These are phyloP conservation scores for Drosophila ustulata DNA, from an alignment of 2,888 invertebrate genomes.

Conservation along the genomic window DNA sequence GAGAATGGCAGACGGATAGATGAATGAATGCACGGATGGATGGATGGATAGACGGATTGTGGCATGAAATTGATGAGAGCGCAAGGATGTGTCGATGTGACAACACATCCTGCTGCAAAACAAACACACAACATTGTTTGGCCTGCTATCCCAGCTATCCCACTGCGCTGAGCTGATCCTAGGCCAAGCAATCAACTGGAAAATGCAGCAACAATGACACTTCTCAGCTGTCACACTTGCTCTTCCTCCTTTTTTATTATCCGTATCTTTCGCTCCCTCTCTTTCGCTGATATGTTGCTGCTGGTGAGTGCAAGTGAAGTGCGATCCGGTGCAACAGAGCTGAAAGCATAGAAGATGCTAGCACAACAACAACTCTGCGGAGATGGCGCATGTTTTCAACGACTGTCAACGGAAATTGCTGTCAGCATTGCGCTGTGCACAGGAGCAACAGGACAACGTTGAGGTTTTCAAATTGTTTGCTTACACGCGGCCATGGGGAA, in stretches of 20 bases:
- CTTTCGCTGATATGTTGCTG: slow-evolving; percentile 38
- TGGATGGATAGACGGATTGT: slow-evolving; percentile 37
- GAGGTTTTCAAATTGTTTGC: slow-evolving; percentile 46
- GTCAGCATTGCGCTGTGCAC: slow-evolving; percentile 59
- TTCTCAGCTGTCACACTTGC: slow-evolving; percentile 1
- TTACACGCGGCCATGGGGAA: slow-evolving; percentile 15
- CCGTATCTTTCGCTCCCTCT: not conserved
- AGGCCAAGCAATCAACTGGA: slow-evolving; percentile 69
- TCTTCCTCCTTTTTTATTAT: not conserved
- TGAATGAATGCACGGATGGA: slow-evolving; percentile 13
- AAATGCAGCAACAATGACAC: slow-evolving; percentile 70
- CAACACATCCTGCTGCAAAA: slow-evolving; percentile 33
- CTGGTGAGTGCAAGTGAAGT: slow-evolving; percentile 68
- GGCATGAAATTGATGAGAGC: slow-evolving; percentile 50
- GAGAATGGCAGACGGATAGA: slow-evolving; percentile 30
- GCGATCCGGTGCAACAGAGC: slow-evolving; percentile 45
- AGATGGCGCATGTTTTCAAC: slow-evolving; percentile 57
- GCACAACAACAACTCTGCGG: slow-evolving; percentile 6
- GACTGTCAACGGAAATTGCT: slow-evolving; percentile 71
- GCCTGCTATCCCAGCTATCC: slow-evolving; percentile 13
- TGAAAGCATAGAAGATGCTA: slow-evolving; percentile 20
- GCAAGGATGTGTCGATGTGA: slow-evolving; percentile 34
- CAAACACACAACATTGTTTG: slow-evolving; percentile 40
- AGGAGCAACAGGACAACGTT: slow-evolving; percentile 10
- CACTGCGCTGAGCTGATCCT: slow-evolving; percentile 20